phyloP scores from a whole-genome alignment of 2,113 vertebrate species.

The Lepisosteus oculatus region DNA sequence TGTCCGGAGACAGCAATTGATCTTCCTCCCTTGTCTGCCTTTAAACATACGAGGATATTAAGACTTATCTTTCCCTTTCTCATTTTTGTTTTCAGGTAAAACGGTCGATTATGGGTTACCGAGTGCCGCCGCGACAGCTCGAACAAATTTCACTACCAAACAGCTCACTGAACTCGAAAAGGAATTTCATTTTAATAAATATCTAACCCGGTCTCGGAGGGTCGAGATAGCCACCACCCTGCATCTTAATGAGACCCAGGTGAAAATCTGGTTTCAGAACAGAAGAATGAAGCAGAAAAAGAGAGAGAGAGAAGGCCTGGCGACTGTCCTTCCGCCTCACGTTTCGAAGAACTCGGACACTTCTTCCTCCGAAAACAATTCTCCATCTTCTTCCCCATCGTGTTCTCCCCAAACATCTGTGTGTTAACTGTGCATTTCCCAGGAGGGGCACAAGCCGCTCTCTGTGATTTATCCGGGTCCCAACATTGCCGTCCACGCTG shows the following conservation, averaged over 20 bases:
- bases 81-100: constrained; percentile 43
- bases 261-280: constrained; percentile 71
- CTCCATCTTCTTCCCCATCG: constrained; percentile 23
- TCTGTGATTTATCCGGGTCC: not conserved
- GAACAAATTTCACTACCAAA: constrained; percentile 71
- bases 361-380: constrained; percentile 26
- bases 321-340: constrained; percentile 24
- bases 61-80: not conserved
- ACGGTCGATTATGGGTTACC: constrained; percentile 44
- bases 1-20: not conserved
- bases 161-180: constrained; percentile 72
- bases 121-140: constrained; percentile 43
- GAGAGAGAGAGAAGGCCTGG: constrained; percentile 64
- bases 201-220: constrained; percentile 63
- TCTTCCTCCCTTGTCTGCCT: no score
- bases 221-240: constrained; percentile 63
- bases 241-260: constrained; percentile 71
- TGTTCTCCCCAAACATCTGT: constrained; percentile 13
- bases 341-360: constrained; percentile 21
- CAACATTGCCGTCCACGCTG: no score
- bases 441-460: not conserved
- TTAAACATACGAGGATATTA: no score
- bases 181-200: constrained; percentile 73
- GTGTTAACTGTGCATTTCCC: not conserved
- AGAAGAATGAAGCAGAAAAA: constrained; percentile 71